These are phyloP conservation scores for Cheirogaleus major DNA, from an alignment of 2,797 vertebrate genomes.

Conservation along the genomic window DNA sequence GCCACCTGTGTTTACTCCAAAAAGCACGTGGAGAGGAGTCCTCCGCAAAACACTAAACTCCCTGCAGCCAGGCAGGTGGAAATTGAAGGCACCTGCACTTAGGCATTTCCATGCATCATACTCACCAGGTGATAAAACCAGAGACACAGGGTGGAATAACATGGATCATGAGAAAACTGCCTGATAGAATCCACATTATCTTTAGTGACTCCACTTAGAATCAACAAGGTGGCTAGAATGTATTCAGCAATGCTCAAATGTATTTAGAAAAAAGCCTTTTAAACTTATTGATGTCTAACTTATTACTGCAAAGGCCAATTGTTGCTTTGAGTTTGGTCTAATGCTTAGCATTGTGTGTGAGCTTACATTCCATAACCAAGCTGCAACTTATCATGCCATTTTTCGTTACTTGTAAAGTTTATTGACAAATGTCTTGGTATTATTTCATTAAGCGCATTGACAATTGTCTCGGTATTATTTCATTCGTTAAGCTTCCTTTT, in stretches of 20 bases:
- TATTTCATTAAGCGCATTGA: slow-evolving; percentile 42
- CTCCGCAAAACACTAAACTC: not conserved
- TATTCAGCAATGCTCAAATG: slow-evolving; percentile 24
- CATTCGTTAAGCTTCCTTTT: slow-evolving; percentile 47
- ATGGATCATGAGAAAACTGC: not conserved
- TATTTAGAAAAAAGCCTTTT: not conserved
- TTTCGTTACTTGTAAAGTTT: slow-evolving; percentile 53
- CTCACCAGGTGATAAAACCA: not conserved
- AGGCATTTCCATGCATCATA: not conserved
- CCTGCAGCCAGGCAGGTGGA: not conserved
- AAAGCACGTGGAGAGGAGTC: not conserved
- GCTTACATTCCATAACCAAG: slow-evolving; percentile 24
- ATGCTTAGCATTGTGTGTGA: not conserved
- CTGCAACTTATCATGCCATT: not conserved
- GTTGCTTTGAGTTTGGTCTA: not conserved
- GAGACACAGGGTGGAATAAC: not conserved
- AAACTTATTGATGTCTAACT: not conserved
- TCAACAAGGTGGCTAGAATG: not conserved
- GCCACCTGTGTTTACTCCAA: not conserved
- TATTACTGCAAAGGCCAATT: not conserved
- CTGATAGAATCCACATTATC: not conserved
- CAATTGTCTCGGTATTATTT: slow-evolving; percentile 40
- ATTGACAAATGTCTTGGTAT: slow-evolving; percentile 19
- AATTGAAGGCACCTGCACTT: not conserved
- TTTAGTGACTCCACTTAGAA: not conserved